These are phyloP conservation scores for Hippocampus zosterae DNA, from an alignment of 2,113 vertebrate genomes.

Conservation along the genomic window DNA sequence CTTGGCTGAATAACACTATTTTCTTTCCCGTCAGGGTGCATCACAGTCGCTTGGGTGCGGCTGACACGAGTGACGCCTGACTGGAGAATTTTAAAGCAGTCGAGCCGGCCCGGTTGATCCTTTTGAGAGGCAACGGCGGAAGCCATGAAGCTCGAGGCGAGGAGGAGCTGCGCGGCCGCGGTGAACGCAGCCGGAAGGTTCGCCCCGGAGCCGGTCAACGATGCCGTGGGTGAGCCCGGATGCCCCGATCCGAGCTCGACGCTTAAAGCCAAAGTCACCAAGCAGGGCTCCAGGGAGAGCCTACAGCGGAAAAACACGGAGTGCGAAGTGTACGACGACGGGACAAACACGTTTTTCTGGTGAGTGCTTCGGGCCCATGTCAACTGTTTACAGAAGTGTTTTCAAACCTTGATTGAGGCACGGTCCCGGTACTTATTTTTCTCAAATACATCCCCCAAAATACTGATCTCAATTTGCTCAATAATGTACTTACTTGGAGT, in stretches of 20 bases:
- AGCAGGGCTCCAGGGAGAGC: conserved; percentile 61
- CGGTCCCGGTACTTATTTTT: background rate
- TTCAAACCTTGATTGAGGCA: background rate
- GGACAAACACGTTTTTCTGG: conserved; percentile 98
- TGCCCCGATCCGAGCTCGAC: conserved; percentile 26
- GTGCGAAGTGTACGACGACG: conserved; percentile 90
- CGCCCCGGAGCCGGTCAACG: conserved; percentile 49
- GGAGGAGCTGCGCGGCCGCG: conserved; percentile 42
- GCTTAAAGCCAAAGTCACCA: conserved; percentile 47
- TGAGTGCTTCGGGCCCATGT: conserved; percentile 60
- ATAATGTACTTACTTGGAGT: no score
- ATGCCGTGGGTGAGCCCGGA: conserved; percentile 43
- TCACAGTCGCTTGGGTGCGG: conserved; percentile 6
- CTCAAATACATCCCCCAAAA: background rate
- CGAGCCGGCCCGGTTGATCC: background rate
- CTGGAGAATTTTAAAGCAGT: conserved; percentile 10
- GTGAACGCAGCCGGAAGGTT: conserved; percentile 25
- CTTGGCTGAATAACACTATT: background rate
- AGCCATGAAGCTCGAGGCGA: conserved; percentile 66
- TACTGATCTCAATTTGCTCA: no score
- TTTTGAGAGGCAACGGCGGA: background rate
- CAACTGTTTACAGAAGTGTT: background rate
- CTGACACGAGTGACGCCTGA: conserved; percentile 30
- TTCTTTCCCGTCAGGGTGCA: background rate
- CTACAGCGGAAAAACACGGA: conserved; percentile 76